phyloP scores from a whole-genome alignment of 2,113 vertebrate genomes.

The Microtus montanus region DNA sequence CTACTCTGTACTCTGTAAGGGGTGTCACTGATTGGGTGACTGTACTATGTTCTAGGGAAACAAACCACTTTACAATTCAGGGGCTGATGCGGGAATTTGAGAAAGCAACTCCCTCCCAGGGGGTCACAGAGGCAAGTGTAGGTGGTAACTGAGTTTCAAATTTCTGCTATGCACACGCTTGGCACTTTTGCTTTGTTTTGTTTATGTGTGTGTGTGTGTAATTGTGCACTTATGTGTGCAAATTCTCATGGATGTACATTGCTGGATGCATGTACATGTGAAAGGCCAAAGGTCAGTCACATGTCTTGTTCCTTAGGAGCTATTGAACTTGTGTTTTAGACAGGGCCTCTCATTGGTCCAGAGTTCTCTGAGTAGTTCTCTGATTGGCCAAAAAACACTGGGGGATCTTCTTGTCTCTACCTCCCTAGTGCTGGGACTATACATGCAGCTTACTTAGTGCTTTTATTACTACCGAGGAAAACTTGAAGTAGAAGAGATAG shows the following conservation, averaged over 20 bases:
- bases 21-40: not conserved
- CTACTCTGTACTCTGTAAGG: not conserved
- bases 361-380: not conserved
- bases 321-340: not conserved
- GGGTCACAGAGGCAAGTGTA: not conserved
- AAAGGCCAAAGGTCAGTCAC: not conserved
- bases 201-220: not conserved
- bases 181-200: not conserved
- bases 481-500: not conserved
- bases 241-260: not conserved
- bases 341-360: not conserved
- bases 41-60: not conserved
- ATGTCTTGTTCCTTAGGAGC: not conserved
- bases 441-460: not conserved
- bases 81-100: not conserved
- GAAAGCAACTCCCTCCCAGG: not conserved
- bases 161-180: not conserved
- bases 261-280: not conserved
- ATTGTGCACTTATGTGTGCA: fast-evolving
- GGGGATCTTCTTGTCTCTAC: no score
- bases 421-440: not conserved
- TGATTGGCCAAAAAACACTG: not conserved
- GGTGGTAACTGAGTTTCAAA: not conserved
- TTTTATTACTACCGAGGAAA: not conserved
- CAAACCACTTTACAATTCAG: not conserved